Conservation (phyloP, 2,113 vertebrate species). For the Quiscalus mexicanus region DNA sequence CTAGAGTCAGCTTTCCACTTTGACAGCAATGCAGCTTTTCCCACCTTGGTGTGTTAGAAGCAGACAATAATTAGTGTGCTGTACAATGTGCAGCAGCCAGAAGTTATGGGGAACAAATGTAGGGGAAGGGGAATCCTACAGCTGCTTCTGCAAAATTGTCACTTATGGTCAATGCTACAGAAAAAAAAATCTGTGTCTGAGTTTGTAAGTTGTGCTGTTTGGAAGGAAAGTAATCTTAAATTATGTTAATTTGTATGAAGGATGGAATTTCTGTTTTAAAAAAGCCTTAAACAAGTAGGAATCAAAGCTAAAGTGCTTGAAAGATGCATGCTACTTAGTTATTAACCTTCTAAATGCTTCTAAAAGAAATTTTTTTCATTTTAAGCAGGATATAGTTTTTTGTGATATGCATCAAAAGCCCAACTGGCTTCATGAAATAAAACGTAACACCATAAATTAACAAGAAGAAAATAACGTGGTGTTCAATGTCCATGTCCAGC, state of each 20-base stretch:
- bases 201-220: neutral
- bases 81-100: neutral
- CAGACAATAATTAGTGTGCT: accelerated
- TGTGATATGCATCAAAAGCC: neutral
- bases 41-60: neutral
- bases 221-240: neutral
- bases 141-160: neutral
- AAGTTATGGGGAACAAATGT: neutral
- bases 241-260: neutral
- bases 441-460: neutral
- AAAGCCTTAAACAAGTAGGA: neutral
- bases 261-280: neutral
- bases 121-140: neutral
- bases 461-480: neutral
- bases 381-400: neutral
- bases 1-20: neutral
- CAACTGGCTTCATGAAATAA: neutral
- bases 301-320: neutral
- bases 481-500: neutral
- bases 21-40: neutral
- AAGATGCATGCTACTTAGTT: neutral
- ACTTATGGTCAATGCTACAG: neutral
- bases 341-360: neutral
- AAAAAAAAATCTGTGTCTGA: neutral
- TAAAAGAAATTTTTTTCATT: neutral